Evolutionary conservation across 1,140 invertebrate genomes (phyloP).

Genomic region (Himalopsyche phryganea): DNA sequence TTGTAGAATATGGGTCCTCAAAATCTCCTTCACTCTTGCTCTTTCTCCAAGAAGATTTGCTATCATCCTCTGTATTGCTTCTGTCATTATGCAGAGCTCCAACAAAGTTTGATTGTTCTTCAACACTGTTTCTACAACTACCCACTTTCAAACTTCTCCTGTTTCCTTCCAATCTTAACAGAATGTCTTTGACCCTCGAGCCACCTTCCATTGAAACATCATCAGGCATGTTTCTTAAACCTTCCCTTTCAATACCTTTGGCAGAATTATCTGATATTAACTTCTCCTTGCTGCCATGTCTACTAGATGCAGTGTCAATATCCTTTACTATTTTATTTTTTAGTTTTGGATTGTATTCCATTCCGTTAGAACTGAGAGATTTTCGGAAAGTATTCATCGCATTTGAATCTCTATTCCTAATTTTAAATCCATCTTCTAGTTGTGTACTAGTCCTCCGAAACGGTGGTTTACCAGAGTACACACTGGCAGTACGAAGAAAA

Average conservation of each 20-base stretch:
- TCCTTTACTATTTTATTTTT: too few relatives aligned
- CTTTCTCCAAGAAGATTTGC: not conserved
- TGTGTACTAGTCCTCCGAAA: constrained; percentile 27
- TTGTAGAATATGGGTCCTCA: not conserved
- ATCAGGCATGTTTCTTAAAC: too few relatives aligned
- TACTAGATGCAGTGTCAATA: too few relatives aligned
- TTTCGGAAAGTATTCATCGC: not conserved
- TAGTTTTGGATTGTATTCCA: not conserved
- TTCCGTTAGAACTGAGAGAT: not conserved
- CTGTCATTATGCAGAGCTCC: too few relatives aligned
- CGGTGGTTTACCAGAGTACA: constrained; percentile 11
- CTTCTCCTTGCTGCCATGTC: not conserved
- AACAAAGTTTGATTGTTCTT: too few relatives aligned
- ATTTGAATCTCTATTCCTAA: constrained; percentile 16
- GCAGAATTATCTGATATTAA: not conserved
- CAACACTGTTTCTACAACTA: too few relatives aligned
- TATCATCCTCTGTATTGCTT: not conserved
- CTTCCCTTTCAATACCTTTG: not conserved
- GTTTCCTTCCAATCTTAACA: constrained; percentile 32
- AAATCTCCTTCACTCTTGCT: constrained; percentile 1
- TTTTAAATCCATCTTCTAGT: constrained; percentile 27
- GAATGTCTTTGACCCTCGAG: constrained; percentile 29
- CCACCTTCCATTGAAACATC: not conserved
- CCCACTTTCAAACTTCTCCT: constrained; percentile 13
- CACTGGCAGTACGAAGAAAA: too few relatives aligned